Percentiles rank a stretch among this genome's conserved stretches.
phyloP scores from a whole-genome alignment of 2,888 invertebrate genomes.

The Lycophotia porphyrea region DNA sequence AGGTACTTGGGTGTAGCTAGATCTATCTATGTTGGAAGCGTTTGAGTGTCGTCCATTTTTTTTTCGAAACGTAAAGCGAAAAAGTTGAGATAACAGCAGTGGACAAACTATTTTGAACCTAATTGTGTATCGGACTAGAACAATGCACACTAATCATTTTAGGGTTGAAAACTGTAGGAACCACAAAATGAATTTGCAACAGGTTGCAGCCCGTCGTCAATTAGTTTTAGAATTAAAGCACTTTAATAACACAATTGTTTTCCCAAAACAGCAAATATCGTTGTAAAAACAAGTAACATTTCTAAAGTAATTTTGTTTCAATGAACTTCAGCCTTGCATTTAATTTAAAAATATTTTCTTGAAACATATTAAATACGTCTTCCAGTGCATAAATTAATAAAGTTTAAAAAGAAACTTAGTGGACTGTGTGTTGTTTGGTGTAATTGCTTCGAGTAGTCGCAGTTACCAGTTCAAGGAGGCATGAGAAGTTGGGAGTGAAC shows the following conservation, averaged over 20 bases:
- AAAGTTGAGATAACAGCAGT: not conserved
- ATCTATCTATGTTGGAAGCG: slow-evolving; percentile 27
- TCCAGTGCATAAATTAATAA: slow-evolving; percentile 69
- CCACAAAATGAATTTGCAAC: slow-evolving; percentile 47
- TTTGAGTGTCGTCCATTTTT: slow-evolving; percentile 24
- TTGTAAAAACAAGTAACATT: not conserved
- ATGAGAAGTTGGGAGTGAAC: slow-evolving; percentile 76
- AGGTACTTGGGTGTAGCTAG: slow-evolving; percentile 47
- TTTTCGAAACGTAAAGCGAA: slow-evolving; percentile 8
- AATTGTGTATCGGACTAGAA: not conserved
- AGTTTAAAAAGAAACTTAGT: slow-evolving; percentile 73
- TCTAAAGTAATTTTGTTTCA: slow-evolving; percentile 16
- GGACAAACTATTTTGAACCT: not conserved
- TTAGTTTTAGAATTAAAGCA: slow-evolving; percentile 33
- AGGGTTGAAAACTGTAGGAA: slow-evolving; percentile 6
- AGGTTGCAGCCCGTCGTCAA: slow-evolving; percentile 32
- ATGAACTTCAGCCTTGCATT: slow-evolving; percentile 47
- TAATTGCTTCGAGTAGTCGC: slow-evolving; percentile 84
- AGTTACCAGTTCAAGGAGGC: slow-evolving; percentile 85
- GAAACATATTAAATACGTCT: slow-evolving; percentile 64
- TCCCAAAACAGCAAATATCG: not conserved
- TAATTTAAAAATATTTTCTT: slow-evolving; percentile 56
- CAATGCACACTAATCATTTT: slow-evolving; percentile 11
- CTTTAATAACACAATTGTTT: not conserved
- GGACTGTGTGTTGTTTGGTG: slow-evolving; percentile 75